A percentile compares a stretch with the other conserved stretches of the same genome.
Evolutionary conservation across 2,888 invertebrate species (phyloP).

Genomic region (Drosophila cognata): DNA sequence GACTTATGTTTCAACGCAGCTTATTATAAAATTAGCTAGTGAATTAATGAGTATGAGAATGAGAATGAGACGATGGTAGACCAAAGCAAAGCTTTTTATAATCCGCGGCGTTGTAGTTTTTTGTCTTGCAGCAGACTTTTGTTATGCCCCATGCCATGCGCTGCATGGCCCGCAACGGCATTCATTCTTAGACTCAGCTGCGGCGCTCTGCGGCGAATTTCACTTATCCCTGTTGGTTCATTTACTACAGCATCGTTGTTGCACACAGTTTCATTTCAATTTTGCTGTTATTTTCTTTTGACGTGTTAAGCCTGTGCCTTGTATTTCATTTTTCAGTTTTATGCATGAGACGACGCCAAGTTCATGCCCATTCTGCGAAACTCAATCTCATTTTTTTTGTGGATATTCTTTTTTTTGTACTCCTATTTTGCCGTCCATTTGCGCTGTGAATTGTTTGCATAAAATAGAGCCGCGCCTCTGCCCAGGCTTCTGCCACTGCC

Average conservation of each 20-base stretch:
- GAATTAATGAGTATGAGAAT: conserved; percentile 28
- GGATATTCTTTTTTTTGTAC: conserved; percentile 5
- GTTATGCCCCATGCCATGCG: conserved; percentile 11
- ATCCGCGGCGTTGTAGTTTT: conserved; percentile 15
- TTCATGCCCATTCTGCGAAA: conserved; percentile 55
- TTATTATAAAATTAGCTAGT: conserved; percentile 36
- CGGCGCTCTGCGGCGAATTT: conserved; percentile 64
- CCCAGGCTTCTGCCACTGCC: not conserved
- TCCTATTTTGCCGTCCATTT: conserved; percentile 56
- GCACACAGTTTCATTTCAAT: conserved; percentile 38
- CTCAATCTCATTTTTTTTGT: conserved; percentile 55
- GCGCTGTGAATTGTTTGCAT: conserved; percentile 76
- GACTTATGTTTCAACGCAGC: not conserved
- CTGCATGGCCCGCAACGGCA: not conserved
- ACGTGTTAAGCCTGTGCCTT: conserved; percentile 41
- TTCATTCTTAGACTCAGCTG: conserved; percentile 1
- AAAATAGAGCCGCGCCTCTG: conserved; percentile 54
- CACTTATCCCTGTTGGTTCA: conserved; percentile 69
- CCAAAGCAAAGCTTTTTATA: conserved; percentile 29
- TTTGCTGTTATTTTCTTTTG: conserved; percentile 21
- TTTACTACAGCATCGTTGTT: conserved; percentile 24
- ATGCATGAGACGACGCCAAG: conserved; percentile 71
- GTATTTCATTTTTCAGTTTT: conserved; percentile 74
- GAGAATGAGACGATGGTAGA: not conserved
- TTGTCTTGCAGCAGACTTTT: conserved; percentile 16